Conservation (phyloP, 2,113 vertebrate genomes). For the Mionectes macconnelli region DNA sequence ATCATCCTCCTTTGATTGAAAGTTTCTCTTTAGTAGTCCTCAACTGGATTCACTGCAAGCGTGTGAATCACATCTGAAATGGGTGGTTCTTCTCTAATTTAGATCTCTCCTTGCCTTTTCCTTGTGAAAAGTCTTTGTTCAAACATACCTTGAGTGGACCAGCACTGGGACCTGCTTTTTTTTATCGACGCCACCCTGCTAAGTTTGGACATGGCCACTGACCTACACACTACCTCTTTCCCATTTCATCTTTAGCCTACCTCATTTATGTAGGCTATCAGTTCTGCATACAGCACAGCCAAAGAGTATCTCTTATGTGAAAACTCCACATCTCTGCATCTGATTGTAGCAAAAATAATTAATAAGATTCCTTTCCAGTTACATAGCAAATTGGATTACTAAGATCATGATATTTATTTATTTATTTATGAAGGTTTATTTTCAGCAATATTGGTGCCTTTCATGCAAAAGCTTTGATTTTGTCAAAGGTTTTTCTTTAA, state of each 20-base stretch:
- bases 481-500: background rate
- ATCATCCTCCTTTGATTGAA: background rate
- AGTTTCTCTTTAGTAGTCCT: background rate
- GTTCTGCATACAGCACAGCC: background rate
- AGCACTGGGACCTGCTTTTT: background rate
- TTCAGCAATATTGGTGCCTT: background rate
- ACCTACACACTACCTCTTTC: background rate
- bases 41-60: background rate
- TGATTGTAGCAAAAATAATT: background rate
- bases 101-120: background rate
- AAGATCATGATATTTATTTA: background rate
- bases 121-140: background rate
- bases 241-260: background rate
- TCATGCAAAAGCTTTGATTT: conserved; percentile 31
- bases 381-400: background rate
- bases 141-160: background rate
- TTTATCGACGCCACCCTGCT: accelerated
- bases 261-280: background rate
- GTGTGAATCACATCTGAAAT: background rate
- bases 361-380: background rate
- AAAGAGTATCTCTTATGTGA: background rate
- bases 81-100: background rate
- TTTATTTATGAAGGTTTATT: conserved; percentile 7
- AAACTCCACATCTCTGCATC: background rate
- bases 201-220: background rate